phyloP scores from a whole-genome alignment of 2,113 vertebrate genomes.

The Sorex araneus region DNA sequence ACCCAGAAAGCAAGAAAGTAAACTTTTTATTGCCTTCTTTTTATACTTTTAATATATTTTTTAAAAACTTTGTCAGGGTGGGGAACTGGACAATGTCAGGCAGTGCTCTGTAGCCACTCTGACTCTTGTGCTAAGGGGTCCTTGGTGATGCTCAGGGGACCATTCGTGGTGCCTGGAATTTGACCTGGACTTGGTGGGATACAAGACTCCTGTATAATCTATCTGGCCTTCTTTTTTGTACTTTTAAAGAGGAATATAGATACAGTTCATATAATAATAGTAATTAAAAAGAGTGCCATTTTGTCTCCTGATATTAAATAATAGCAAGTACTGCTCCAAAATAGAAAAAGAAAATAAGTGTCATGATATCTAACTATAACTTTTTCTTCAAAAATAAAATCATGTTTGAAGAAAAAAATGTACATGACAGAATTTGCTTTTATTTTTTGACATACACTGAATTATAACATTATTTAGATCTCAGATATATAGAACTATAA shows the following conservation, averaged over 20 bases:
- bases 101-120: too few species aligned
- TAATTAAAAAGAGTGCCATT: not conserved
- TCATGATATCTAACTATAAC: not conserved
- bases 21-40: not conserved
- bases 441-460: not conserved
- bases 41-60: not conserved
- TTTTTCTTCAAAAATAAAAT: not conserved
- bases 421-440: not conserved
- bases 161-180: too few species aligned
- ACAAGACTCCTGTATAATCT: too few species aligned
- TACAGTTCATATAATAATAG: not conserved
- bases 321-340: slow-evolving; percentile 1
- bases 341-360: slow-evolving; percentile 4
- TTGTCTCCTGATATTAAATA: not conserved
- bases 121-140: too few species aligned
- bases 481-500: not conserved
- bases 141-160: too few species aligned
- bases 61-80: too few species aligned
- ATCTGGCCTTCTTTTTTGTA: not conserved
- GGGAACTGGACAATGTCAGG: too few species aligned
- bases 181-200: too few species aligned
- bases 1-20: not conserved
- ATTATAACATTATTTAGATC: not conserved
- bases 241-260: not conserved
- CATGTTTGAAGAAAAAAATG: not conserved